Percentiles rank a stretch among this genome's conserved stretches.
Conservation (phyloP, 2,797 vertebrate species). For the Coregonus ussuriensis region DNA sequence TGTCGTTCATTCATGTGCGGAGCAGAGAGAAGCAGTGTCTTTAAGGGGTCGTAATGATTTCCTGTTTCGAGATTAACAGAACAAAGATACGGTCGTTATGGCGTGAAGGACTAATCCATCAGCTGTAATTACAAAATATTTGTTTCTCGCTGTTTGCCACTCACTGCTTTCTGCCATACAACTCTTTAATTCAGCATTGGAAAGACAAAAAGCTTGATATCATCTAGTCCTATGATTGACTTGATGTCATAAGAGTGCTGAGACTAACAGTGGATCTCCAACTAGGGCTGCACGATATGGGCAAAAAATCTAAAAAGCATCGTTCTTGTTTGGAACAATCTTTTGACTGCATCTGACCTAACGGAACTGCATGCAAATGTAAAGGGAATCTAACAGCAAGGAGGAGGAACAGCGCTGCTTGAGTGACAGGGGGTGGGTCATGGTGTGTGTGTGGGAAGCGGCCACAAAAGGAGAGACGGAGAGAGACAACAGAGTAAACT, state of each 20-base stretch:
- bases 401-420: too few relatives aligned
- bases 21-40: constrained; percentile 67
- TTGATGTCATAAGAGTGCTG: background rate
- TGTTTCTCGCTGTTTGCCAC: background rate
- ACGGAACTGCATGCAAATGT: too few relatives aligned
- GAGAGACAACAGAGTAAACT: too few relatives aligned
- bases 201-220: background rate
- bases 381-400: too few relatives aligned
- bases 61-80: constrained; percentile 60
- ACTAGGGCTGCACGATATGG: too few relatives aligned
- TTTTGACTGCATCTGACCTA: too few relatives aligned
- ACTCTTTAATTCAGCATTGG: background rate
- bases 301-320: too few relatives aligned
- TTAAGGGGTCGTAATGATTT: constrained; percentile 68
- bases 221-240: background rate
- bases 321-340: too few relatives aligned
- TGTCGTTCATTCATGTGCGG: constrained; percentile 71
- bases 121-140: background rate
- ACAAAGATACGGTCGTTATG: constrained; percentile 43
- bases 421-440: too few relatives aligned
- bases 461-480: too few relatives aligned
- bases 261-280: background rate
- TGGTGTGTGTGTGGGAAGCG: too few relatives aligned
- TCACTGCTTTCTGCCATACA: background rate
- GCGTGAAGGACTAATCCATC: background rate